These are phyloP conservation scores for Boleophthalmus pectinirostris DNA, from an alignment of 2,113 vertebrate species.

Conservation along the genomic window DNA sequence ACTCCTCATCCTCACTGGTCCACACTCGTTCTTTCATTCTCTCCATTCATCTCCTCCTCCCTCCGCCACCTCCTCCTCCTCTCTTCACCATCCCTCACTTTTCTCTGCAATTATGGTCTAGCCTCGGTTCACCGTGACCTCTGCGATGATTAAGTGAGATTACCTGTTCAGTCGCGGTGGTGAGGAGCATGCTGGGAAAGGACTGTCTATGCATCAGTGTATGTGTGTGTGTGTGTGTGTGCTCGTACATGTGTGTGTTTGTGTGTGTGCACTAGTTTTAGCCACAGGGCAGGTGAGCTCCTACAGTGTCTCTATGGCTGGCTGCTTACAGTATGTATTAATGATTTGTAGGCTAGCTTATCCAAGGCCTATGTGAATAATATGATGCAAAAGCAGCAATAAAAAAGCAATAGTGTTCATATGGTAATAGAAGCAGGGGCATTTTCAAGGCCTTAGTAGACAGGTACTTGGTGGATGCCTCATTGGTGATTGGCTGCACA, in stretches of 20 bases:
- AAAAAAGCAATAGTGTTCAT: constrained; percentile 18
- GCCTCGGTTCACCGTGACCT: constrained; percentile 70
- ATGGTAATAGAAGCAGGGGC: neutral
- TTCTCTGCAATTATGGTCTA: constrained; percentile 71
- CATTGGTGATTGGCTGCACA: neutral
- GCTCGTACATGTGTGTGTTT: constrained; percentile 10
- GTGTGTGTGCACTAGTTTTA: constrained; percentile 32
- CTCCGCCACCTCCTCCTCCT: constrained; percentile 20
- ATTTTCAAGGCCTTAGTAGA: neutral
- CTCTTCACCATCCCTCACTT: constrained; percentile 58
- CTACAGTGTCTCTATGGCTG: constrained; percentile 62
- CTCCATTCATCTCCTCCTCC: constrained; percentile 41
- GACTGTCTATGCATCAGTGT: constrained; percentile 28
- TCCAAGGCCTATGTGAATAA: constrained; percentile 37
- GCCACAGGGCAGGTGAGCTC: constrained; percentile 69
- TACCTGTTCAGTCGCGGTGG: constrained; percentile 64
- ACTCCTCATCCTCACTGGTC: constrained; percentile 26
- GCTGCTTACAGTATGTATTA: constrained; percentile 53
- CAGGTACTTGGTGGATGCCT: neutral
- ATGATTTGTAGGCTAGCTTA: constrained; percentile 56
- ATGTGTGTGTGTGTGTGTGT: constrained; percentile 22
- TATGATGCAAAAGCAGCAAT: constrained; percentile 11
- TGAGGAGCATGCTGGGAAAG: constrained; percentile 62
- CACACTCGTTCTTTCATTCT: constrained; percentile 31
- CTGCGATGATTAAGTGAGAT: constrained; percentile 82